Percentiles rank a stretch among this genome's conserved stretches.
Evolutionary conservation across 2,888 invertebrate species (phyloP).

Genomic region (Scelioninae gen. 1): DNA sequence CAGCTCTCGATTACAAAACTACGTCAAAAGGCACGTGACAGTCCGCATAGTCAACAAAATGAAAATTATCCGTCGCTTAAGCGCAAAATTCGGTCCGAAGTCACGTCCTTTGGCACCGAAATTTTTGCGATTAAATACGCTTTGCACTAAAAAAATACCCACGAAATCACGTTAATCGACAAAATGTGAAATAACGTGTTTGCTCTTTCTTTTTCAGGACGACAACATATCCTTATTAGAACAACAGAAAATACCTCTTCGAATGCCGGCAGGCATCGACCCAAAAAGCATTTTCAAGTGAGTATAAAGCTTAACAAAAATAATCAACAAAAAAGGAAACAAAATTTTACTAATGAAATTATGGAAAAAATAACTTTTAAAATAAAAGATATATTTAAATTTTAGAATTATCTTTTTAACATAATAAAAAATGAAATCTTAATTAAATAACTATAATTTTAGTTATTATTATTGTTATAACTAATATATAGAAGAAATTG

Average conservation of each 20-base stretch:
- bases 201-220: constrained; percentile 77
- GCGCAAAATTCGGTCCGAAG: constrained; percentile 15
- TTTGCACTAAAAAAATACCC: constrained; percentile 23
- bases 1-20: constrained; percentile 23
- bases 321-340: too few relatives aligned
- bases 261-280: constrained; percentile 84
- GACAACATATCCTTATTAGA: constrained; percentile 83
- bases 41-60: constrained; percentile 31
- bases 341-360: too few relatives aligned
- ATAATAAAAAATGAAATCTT: too few relatives aligned
- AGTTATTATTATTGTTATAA: too few relatives aligned
- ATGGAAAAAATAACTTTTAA: too few relatives aligned
- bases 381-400: too few relatives aligned
- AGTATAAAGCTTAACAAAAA: too few relatives aligned
- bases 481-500: too few relatives aligned
- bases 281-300: constrained; percentile 89
- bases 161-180: constrained; percentile 42
- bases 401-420: too few relatives aligned
- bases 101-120: constrained; percentile 54
- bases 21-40: constrained; percentile 49
- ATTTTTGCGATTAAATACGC: constrained; percentile 25
- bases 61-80: constrained; percentile 41
- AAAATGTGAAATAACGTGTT: constrained; percentile 19
- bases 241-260: constrained; percentile 84
- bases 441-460: too few relatives aligned